Evolutionary conservation across 53 echinoderm and acorn worm species (phyloP).

Genomic region (Paelopatides confundens): DNA sequence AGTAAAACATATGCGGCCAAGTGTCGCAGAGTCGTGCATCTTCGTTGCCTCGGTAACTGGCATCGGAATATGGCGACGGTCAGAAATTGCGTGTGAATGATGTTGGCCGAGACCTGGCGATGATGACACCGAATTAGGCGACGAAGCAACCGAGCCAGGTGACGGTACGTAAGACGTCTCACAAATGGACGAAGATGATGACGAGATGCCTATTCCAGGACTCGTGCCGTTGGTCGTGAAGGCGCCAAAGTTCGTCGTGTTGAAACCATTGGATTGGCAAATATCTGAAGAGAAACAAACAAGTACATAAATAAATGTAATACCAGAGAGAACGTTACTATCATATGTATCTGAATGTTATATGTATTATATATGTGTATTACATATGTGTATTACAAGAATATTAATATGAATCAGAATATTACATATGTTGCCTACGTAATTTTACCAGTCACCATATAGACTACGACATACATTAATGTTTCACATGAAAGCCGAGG

Average conservation of each 20-base stretch:
- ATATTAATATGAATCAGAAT: too few species aligned
- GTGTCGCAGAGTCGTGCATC: constrained; percentile 65
- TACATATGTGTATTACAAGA: too few species aligned
- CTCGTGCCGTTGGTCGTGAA: constrained; percentile 42
- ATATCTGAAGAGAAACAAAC: constrained; percentile 20
- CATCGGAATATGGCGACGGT: constrained; percentile 28
- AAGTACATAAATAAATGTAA: neutral
- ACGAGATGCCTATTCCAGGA: constrained; percentile 37
- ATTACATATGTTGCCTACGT: too few species aligned
- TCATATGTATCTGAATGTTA: too few species aligned
- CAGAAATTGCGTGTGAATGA: constrained; percentile 8
- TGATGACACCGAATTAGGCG: constrained; percentile 11
- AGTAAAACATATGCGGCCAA: constrained; percentile 63
- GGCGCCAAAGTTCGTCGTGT: constrained; percentile 32
- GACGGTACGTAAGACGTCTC: constrained; percentile 45
- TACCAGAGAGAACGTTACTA: neutral
- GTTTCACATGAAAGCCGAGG: too few species aligned
- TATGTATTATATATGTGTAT: too few species aligned
- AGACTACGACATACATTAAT: too few species aligned
- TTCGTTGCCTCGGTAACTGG: constrained; percentile 48
- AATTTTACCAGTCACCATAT: too few species aligned
- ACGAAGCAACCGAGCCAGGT: constrained; percentile 39
- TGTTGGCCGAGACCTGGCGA: constrained; percentile 44
- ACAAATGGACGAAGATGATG: constrained; percentile 23
- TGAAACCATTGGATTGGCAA: constrained; percentile 34